These are phyloP conservation scores for Microcaecilia unicolor DNA, from an alignment of 2,797 vertebrate genomes.

Conservation along the genomic window DNA sequence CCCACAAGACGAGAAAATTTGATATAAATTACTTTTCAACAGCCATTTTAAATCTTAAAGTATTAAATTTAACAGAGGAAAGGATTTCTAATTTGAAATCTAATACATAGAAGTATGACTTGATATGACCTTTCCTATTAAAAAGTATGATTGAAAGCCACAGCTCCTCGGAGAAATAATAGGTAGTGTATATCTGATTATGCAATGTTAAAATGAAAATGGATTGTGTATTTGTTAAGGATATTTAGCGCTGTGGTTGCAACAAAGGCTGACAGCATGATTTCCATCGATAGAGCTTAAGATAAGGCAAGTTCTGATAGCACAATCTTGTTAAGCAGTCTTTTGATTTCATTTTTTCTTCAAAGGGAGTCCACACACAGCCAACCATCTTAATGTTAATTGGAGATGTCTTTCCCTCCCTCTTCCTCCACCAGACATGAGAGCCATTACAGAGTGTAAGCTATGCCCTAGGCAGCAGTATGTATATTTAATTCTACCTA, in stretches of 20 bases:
- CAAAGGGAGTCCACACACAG: background rate
- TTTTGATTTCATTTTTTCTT: no score
- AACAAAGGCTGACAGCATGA: background rate
- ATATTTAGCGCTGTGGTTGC: background rate
- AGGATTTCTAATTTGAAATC: background rate
- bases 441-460: no score
- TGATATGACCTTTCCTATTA: background rate
- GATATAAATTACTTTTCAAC: background rate
- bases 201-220: background rate
- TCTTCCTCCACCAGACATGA: no score
- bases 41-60: background rate
- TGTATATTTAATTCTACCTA: no score
- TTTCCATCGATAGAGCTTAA: background rate
- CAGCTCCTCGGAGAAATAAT: background rate
- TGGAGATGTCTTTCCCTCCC: background rate
- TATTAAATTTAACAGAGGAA: no score
- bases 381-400: background rate
- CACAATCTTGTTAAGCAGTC: no score
- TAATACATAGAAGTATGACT: no score
- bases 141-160: background rate
- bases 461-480: no score
- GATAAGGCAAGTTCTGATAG: no score
- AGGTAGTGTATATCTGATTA: accelerated
- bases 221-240: background rate
- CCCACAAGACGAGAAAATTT: background rate